Evolutionary conservation across 2,888 invertebrate genomes (phyloP).

Genomic region (Heliconius ismenius): DNA sequence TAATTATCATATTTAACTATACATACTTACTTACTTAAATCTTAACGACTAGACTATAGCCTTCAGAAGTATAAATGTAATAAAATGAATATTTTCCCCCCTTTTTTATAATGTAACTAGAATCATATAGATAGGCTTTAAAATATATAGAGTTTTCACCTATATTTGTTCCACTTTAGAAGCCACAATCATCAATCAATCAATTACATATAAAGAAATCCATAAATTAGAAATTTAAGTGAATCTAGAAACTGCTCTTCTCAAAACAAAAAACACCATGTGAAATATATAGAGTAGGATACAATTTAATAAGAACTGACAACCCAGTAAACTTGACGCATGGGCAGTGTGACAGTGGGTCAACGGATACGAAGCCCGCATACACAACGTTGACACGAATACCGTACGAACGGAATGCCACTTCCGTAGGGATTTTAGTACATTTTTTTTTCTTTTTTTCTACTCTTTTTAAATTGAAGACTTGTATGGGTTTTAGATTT

Average conservation of each 20-base stretch:
- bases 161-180: too few species aligned
- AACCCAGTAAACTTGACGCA: slow-evolving; percentile 27
- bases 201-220: too few species aligned
- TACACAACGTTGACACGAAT: slow-evolving; percentile 38
- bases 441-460: neutral
- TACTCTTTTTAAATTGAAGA: too few species aligned
- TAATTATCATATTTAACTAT: too few species aligned
- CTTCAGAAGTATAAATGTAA: too few species aligned
- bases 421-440: slow-evolving; percentile 29
- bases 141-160: neutral
- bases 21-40: too few species aligned
- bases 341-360: slow-evolving; percentile 39
- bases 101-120: too few species aligned
- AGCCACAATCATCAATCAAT: neutral
- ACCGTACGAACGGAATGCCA: slow-evolving; percentile 25
- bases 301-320: slow-evolving; percentile 12
- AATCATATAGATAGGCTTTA: neutral
- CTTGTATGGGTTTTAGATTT: too few species aligned
- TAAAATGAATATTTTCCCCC: too few species aligned
- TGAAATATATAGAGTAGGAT: slow-evolving; percentile 14
- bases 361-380: slow-evolving; percentile 37
- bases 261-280: neutral
- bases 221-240: neutral
- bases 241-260: neutral
- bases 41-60: too few species aligned